Conservation (phyloP, 2,797 vertebrate genomes). For the Spinibarbus caldwelli region DNA sequence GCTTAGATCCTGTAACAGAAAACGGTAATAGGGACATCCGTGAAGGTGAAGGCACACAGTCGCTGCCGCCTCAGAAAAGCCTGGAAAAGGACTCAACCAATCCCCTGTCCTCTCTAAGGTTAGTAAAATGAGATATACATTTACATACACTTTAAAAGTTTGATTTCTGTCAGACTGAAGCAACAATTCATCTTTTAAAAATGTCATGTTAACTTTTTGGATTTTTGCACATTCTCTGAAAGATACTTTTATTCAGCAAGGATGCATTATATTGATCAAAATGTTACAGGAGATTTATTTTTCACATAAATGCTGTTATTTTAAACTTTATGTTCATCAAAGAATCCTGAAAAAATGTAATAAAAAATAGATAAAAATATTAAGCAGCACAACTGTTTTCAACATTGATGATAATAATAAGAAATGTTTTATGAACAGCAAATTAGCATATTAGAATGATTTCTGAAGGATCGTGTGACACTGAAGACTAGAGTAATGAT, state of each 20-base stretch:
- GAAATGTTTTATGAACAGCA: too few species aligned
- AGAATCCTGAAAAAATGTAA: background rate
- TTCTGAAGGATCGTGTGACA: too few species aligned
- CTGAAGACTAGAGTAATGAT: background rate
- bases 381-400: too few species aligned
- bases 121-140: conserved; percentile 23
- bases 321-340: background rate
- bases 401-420: too few species aligned
- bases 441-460: too few species aligned
- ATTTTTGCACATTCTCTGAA: background rate
- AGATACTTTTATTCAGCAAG: background rate
- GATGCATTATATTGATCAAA: background rate
- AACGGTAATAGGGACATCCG: conserved; percentile 18
- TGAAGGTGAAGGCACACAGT: conserved; percentile 33
- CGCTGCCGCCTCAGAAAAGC: conserved; percentile 26
- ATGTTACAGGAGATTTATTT: background rate
- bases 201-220: background rate
- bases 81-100: conserved; percentile 58
- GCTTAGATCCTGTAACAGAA: background rate
- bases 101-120: conserved; percentile 63
- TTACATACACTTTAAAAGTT: background rate
- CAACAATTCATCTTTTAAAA: background rate
- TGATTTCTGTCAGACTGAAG: background rate
- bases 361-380: background rate
- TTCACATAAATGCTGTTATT: background rate